A percentile compares a stretch with the other conserved stretches of the same genome.
phyloP scores from a whole-genome alignment of 2,113 vertebrate species.

The Chroicocephalus ridibundus region DNA sequence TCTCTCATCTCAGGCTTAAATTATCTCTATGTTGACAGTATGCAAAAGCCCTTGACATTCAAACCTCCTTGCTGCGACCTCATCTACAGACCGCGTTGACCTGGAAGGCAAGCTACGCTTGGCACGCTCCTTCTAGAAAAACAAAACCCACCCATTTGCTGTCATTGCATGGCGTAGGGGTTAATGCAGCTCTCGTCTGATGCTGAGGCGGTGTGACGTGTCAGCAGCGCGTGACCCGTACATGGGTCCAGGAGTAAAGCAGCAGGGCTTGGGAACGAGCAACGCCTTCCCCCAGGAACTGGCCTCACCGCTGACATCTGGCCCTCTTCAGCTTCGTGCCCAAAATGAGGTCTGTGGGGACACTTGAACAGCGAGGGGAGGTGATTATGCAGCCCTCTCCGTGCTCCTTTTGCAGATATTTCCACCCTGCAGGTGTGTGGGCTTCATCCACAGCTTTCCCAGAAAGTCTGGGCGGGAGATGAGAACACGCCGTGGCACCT shows the following conservation, averaged over 20 bases:
- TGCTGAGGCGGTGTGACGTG: neutral
- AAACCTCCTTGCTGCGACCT: neutral
- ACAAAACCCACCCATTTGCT: rapidly evolving
- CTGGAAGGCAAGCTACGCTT: neutral
- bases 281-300: neutral
- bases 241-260: neutral
- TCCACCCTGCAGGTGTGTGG: neutral
- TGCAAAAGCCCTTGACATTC: neutral
- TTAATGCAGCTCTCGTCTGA: neutral
- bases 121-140: rapidly evolving
- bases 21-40: neutral
- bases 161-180: rapidly evolving
- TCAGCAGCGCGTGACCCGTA: neutral
- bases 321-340: neutral
- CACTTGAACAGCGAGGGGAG: neutral
- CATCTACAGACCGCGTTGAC: neutral
- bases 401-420: neutral
- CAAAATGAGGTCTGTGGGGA: neutral
- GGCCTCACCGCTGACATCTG: neutral
- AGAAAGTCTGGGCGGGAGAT: neutral
- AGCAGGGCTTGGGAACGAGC: neutral
- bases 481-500: rapidly evolving
- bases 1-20: slow-evolving; percentile 33
- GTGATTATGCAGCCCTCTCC: neutral
- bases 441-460: neutral